Percentiles rank a stretch among this genome's conserved stretches.
These are phyloP conservation scores for Drosophila nasuta DNA, from an alignment of 1,140 invertebrate genomes.

Conservation along the genomic window DNA sequence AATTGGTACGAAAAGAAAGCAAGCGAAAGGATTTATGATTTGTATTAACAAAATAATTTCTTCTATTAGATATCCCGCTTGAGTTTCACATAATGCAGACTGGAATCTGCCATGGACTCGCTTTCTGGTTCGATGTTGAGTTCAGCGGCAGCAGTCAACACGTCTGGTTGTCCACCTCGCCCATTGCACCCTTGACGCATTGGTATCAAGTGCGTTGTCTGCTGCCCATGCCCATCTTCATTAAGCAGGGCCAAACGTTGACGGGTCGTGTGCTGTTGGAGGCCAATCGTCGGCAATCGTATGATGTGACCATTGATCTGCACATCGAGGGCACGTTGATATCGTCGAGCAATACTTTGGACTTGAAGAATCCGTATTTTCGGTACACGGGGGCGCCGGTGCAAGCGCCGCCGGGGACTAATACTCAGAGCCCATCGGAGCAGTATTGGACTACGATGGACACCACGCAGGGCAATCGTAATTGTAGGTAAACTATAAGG, in stretches of 20 bases:
- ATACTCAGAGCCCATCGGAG: conserved; percentile 95
- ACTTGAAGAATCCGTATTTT: conserved; percentile 99
- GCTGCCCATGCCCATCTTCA: conserved; percentile 96
- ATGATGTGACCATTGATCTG: conserved; percentile 99
- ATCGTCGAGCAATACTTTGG: conserved; percentile 95
- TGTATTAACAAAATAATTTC: background rate
- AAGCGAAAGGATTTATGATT: background rate
- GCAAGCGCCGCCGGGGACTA: conserved; percentile 94
- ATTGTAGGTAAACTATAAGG: conserved; percentile 70
- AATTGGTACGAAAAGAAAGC: conserved; percentile 88
- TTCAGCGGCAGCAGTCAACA: conserved; percentile 96
- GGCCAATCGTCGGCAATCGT: conserved; percentile 99
- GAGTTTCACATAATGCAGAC: conserved; percentile 97
- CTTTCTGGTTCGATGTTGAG: conserved; percentile 99
- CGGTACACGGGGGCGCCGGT: conserved; percentile 95
- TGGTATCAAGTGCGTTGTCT: conserved; percentile 99
- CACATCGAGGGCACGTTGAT: conserved; percentile 94
- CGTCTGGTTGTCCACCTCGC: conserved; percentile 99
- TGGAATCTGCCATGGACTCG: conserved; percentile 98
- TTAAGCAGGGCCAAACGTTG: conserved; percentile 96
- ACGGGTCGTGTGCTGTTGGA: conserved; percentile 94
- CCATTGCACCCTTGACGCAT: conserved; percentile 99
- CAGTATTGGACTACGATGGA: conserved; percentile 95
- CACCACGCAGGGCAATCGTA: conserved; percentile 86
- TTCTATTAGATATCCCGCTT: conserved; percentile 92